Evolutionary conservation across 2,113 vertebrate species (phyloP).

Genomic region (Hippoglossus stenolepis): DNA sequence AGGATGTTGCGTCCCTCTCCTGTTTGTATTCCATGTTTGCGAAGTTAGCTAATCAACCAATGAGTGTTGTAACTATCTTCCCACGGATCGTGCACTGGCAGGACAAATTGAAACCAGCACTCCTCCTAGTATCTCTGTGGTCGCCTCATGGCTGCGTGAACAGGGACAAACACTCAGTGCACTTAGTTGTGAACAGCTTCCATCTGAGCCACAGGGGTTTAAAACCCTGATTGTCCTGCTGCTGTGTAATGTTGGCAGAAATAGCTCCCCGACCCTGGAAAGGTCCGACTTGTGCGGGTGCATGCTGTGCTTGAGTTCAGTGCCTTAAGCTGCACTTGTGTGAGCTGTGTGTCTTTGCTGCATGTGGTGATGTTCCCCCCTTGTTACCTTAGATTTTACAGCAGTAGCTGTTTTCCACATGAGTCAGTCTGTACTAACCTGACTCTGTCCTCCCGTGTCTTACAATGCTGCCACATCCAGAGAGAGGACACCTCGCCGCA

Average conservation of each 20-base stretch:
- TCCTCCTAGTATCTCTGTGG: not conserved
- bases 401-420: slow-evolving; percentile 1
- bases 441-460: slow-evolving; percentile 47
- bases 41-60: not conserved
- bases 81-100: not conserved
- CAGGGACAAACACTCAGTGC: slow-evolving; percentile 7
- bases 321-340: slow-evolving; percentile 20
- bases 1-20: not conserved
- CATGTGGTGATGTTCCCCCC: slow-evolving; percentile 4
- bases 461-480: slow-evolving; percentile 67
- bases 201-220: slow-evolving; percentile 21
- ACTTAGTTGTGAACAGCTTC: slow-evolving; percentile 37
- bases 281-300: slow-evolving; percentile 13
- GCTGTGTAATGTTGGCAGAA: slow-evolving; percentile 41
- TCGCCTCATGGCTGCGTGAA: slow-evolving; percentile 9
- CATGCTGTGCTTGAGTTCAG: slow-evolving; percentile 34
- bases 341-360: slow-evolving; percentile 23
- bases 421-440: slow-evolving; percentile 37
- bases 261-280: slow-evolving; percentile 29
- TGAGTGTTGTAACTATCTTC: not conserved
- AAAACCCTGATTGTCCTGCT: slow-evolving; percentile 37
- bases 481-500: slow-evolving; percentile 72
- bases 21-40: not conserved
- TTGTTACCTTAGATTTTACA: slow-evolving; percentile 5
- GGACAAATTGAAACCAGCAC: not conserved